These are phyloP conservation scores for Plecturocebus donacophilus DNA, from an alignment of 2,113 vertebrate genomes.

Conservation along the genomic window DNA sequence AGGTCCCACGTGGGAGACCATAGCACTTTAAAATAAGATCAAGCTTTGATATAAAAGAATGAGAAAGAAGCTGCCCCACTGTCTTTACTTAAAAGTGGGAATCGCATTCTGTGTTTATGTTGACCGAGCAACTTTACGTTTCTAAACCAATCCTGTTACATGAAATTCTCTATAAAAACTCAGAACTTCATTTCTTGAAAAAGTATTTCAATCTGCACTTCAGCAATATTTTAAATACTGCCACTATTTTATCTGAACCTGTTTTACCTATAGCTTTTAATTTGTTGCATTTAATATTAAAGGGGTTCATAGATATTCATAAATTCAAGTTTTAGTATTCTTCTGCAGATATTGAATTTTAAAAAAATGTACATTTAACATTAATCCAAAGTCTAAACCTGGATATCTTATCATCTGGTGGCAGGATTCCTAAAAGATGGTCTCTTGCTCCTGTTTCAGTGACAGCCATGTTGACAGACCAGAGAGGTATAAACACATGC, in stretches of 20 bases:
- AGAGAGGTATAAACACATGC: not conserved
- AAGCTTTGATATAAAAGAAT: not conserved
- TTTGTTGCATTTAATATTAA: not conserved
- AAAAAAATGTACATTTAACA: constrained; percentile 35
- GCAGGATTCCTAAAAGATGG: not conserved
- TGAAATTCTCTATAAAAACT: not conserved
- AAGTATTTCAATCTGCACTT: not conserved
- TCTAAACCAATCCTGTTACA: not conserved
- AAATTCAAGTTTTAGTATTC: constrained; percentile 46
- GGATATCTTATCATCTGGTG: not conserved
- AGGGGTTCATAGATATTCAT: not conserved
- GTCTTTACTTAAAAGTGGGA: not conserved
- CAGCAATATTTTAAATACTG: not conserved
- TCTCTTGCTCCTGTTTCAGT: not conserved
- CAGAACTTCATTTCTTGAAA: not conserved
- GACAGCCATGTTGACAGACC: not conserved
- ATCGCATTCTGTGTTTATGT: not conserved
- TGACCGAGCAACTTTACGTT: not conserved
- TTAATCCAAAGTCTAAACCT: not conserved
- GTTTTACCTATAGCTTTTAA: not conserved
- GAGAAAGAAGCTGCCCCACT: too few species aligned
- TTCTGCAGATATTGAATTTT: constrained; percentile 29
- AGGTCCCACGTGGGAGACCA: accelerated
- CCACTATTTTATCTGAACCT: not conserved
- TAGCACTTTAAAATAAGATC: too few species aligned